Conservation (phyloP, 2,797 vertebrate genomes). For the Rhinoraja longicauda region DNA sequence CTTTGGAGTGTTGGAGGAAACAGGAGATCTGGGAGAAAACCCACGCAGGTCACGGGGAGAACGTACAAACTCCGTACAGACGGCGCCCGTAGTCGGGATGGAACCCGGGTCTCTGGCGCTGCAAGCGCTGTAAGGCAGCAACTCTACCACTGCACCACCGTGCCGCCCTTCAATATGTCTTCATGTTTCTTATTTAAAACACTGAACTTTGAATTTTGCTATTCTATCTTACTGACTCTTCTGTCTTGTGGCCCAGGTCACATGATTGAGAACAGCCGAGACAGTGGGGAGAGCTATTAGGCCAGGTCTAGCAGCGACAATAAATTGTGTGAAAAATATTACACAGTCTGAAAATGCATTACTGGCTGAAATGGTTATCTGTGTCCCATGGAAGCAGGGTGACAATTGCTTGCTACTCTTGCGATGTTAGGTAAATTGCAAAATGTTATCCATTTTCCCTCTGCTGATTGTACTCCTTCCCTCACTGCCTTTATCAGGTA, state of each 20-base stretch:
- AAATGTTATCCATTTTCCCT: background rate
- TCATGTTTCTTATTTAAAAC: background rate
- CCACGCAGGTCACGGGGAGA: no score
- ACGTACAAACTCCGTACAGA: no score
- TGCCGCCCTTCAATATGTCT: no score
- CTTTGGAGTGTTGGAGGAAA: no score
- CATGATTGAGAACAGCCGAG: background rate
- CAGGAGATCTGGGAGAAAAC: no score
- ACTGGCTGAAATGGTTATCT: background rate
- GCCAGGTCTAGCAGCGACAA: background rate
- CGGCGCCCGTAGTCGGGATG: no score
- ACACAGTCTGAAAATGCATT: background rate
- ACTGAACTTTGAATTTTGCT: background rate
- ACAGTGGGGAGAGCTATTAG: background rate
- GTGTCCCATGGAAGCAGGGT: background rate
- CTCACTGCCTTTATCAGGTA: background rate
- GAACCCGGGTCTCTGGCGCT: no score
- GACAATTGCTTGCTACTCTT: background rate
- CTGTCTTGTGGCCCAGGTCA: background rate
- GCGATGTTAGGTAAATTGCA: background rate
- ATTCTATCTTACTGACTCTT: background rate
- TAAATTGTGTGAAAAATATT: background rate
- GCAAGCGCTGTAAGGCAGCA: no score
- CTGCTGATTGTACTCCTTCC: background rate
- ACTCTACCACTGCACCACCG: no score